Evolutionary conservation across 2,797 vertebrate species (phyloP), one percentile per base, ranked within the genome.

Genomic region (Schizothorax lantsangensis): DNA sequence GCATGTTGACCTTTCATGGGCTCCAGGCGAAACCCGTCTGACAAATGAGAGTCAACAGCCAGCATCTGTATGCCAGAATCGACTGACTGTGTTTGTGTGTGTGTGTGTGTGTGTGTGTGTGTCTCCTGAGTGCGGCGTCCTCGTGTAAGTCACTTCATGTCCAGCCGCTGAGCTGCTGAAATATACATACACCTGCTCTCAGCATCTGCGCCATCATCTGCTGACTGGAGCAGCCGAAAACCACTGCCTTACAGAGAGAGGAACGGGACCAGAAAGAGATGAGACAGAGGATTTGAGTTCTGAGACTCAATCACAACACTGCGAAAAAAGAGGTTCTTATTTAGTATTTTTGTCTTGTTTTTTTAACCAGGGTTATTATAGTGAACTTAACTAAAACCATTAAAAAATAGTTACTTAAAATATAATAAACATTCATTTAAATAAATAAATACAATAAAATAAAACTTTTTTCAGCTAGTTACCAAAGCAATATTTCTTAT

Each of bases 21-120:
- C 88, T 91, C 87, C 66, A 54, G 85, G 85, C 85, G 74, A 89
- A 87, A 89, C 83, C 90, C 80, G 52, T 89, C 88, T 89, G 90
- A 91, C 89, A 90, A 91, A 92, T 90, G 86, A 75, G 82, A 92
- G 89, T 89, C 91, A 90, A 91, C 89, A 89, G 88, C 88, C 85
- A 90, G 88, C 90, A 92, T 91, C 89, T 92, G 90, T 87, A 84
- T 82, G 83, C 68, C 47, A 64, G 85, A 81, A 87, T 26, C 57
- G 0, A 49, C 85, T 87, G 84, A 83, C 83, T 83, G 62, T 59
- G 83, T 52, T 69, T 26, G 71, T 54, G 23, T 12, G 45, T 45
- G 45, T 45, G 69, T 26, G 62, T 54, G 23, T 45, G 43, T 45
- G 43, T 45, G 77, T 81, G n/a, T 75, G 30, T 62, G 26, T 52